Base-by-base conservation (phyloP, 2,888 invertebrate genomes). In the Nipponacmea schrenckii region DNA sequence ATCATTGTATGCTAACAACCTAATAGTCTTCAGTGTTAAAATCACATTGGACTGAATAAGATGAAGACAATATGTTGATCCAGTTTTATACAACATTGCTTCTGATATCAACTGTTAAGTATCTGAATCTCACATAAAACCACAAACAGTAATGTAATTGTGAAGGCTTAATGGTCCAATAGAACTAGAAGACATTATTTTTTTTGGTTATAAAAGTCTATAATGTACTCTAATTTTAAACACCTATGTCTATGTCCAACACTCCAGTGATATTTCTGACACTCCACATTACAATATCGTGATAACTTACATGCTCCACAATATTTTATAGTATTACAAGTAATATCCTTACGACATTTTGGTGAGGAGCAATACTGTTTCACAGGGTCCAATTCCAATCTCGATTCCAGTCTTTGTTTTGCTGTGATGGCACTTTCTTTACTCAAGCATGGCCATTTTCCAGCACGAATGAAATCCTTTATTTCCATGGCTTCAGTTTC, bases 251-350 rank as follows among this genome's bases (percentile, higher is more conserved):
- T 80, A 50, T 81, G 81, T 12, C 76, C 76, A 20, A 67, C 74
- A 64, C 77, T 78, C 81, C 81, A 81, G 26, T 81, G 81, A n/a
- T 79, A 74, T 45, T 74, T 77, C 75, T 81, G 81, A 62, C 81
- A 81, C 10, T 71, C 71, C n/a, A 76, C 73, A 50, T 74, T 78
- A 64, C 81, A 81, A 68, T 81, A 81, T 17, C 81, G 70, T 3
- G 80, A 70, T 62, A 80, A 62, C 17, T 71, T 64, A 72, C 81
- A 81, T 8, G 78, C 78, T 20, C 79, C 79, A 73, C 81, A 81
- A 50, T 81, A 80, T 12, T 76, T 66, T 46, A 79, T 78, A 68
- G 77, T 73, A 44, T 72, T 71, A 26, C 15, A 64, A 12, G 45
- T 48, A 20, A 77, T 74, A 0, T 62, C 56, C 46, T 77, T 80